Evolutionary conservation across 2,797 vertebrate species (phyloP).

Genomic region (Melanotaenia maccullochi): DNA sequence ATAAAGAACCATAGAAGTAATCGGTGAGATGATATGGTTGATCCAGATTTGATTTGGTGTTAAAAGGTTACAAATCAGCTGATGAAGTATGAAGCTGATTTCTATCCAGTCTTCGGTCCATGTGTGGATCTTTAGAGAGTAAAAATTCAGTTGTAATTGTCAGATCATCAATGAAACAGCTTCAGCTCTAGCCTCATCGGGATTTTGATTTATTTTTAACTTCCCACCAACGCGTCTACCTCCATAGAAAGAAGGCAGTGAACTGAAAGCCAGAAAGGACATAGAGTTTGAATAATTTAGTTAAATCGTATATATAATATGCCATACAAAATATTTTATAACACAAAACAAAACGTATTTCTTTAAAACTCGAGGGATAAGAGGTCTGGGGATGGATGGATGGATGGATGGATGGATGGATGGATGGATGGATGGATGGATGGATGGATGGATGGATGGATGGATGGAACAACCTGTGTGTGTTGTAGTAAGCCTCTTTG

Average conservation of each 20-base stretch:
- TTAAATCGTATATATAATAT: too few relatives aligned
- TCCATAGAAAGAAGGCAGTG: slow-evolving; percentile 2
- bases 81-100: background rate
- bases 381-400: too few relatives aligned
- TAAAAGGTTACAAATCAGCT: background rate
- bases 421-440: too few relatives aligned
- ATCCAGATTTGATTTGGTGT: background rate
- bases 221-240: background rate
- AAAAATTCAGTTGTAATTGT: background rate
- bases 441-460: too few relatives aligned
- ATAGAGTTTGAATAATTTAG: background rate
- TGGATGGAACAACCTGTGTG: background rate
- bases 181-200: background rate
- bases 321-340: background rate
- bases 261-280: too few relatives aligned
- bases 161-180: background rate
- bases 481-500: background rate
- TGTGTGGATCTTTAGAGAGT: background rate
- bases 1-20: background rate
- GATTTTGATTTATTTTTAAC: background rate
- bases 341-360: background rate
- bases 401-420: too few relatives aligned
- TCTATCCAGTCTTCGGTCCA: background rate
- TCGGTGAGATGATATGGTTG: background rate
- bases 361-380: too few relatives aligned